Evolutionary conservation across 1,140 invertebrate species (phyloP), one percentile per base, ranked within the genome.

Genomic region (Panulirus ornatus): DNA sequence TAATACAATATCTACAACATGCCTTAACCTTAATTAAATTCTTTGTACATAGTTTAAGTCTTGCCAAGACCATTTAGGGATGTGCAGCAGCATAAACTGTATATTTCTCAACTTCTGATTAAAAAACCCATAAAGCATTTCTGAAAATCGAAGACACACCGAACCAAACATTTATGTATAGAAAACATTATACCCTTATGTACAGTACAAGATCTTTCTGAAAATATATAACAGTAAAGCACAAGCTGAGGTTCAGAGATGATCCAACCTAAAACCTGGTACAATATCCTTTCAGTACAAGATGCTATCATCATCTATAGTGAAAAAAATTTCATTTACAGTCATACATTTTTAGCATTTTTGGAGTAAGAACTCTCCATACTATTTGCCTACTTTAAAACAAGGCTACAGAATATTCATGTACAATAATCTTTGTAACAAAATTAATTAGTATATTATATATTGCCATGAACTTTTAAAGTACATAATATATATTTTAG

Each of bases 41-140:
- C 58, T 66, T 66, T 66, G 58, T 66, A 66, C 58, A 66, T 66
- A 30, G 58, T 66, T n/a, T 66, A 66, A 66, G n/a, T 66, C 58
- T 66, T 27, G 30, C 58, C 30, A 66, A 34, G 58, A 58, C 19
- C 22, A 58, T 58, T 14, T 58, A 58, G 54, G 14, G 22, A 19
- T 58, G 54, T 58, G 54, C 19, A 58, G 3, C 58, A 66, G n/a
- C n/a, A 66, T 66, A 58, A 22, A 66, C 30, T 66, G 3, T 8
- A 66, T 66, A 66, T 30, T 11, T 66, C 1, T 30, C n/a, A 66
- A 30, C 8, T 66, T 11, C n/a, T 27, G 58, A 30, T 30, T 66
- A 1, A 27, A 8, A 66, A 66, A 66, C 22, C 3, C 58, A 66
- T 66, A 2, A 2, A 66, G 58, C 58, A 66, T 27, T 30, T 66